Conservation (phyloP, 2,888 invertebrate species). For the Tanypteryx hageni region DNA sequence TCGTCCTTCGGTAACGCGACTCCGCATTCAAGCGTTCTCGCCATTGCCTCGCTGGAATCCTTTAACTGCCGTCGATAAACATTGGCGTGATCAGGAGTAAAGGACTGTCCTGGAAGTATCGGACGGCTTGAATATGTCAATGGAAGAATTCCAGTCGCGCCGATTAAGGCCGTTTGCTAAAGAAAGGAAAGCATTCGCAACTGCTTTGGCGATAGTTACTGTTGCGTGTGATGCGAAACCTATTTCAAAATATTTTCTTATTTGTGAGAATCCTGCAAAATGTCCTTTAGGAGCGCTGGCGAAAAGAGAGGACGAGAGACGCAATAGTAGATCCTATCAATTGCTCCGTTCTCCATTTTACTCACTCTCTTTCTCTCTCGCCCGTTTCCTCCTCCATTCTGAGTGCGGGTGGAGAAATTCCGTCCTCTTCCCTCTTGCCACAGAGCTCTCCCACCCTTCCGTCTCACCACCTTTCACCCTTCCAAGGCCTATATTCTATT, state of each 20-base stretch:
- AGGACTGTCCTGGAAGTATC: background rate
- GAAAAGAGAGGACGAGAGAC: background rate
- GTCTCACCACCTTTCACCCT: no score
- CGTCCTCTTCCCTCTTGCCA: no score
- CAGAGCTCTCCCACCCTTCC: no score
- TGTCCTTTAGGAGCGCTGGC: background rate
- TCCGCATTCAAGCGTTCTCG: background rate
- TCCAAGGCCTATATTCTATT: background rate
- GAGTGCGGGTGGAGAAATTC: no score
- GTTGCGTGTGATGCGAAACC: background rate
- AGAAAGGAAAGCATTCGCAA: background rate
- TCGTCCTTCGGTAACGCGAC: background rate
- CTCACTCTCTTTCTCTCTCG: no score
- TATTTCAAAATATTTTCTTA: background rate
- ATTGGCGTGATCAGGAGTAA: background rate
- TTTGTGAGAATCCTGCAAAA: background rate
- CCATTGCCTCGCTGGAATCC: background rate
- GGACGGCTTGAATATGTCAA: background rate
- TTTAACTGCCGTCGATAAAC: background rate
- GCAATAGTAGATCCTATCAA: background rate
- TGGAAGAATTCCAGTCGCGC: background rate
- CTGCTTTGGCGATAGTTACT: background rate
- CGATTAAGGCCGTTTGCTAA: no score
- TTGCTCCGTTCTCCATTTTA: slow-evolving; percentile 4
- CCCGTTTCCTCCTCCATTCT: no score